phyloP scores from a whole-genome alignment of 2,113 vertebrate species.

The Lagopus leucura region DNA sequence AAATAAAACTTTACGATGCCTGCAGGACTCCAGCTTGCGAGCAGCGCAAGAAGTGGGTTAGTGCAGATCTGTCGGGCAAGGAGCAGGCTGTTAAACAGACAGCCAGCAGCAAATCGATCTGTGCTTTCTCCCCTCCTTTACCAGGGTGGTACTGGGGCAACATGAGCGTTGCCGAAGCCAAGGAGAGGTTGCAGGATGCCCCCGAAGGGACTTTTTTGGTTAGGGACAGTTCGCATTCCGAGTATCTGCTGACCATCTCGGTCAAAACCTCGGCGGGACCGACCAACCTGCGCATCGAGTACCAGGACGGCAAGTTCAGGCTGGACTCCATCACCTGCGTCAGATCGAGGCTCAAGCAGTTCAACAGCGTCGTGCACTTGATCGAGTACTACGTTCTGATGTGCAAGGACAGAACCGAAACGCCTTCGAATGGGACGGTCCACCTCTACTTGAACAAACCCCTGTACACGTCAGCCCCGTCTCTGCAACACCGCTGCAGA shows the following conservation, averaged over 20 bases:
- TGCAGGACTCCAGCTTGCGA: not conserved
- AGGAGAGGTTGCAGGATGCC: constrained; percentile 90
- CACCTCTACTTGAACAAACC: constrained; percentile 94
- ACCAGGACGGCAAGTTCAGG: constrained; percentile 93
- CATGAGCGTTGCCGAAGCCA: constrained; percentile 93
- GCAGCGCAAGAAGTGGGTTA: not conserved
- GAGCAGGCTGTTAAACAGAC: not conserved
- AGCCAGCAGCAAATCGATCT: not conserved
- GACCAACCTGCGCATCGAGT: constrained; percentile 95
- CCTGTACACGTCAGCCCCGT: constrained; percentile 83
- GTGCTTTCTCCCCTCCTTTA: constrained; percentile 49
- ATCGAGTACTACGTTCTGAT: constrained; percentile 94
- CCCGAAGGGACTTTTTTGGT: constrained; percentile 94
- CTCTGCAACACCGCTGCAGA: constrained; percentile 91
- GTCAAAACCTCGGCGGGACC: constrained; percentile 95
- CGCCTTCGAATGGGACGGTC: constrained; percentile 87
- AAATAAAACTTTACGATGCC: not conserved
- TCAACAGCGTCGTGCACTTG: constrained; percentile 94
- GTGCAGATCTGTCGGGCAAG: not conserved
- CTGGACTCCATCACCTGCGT: constrained; percentile 95
- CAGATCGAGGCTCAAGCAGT: constrained; percentile 91
- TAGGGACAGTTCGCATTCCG: constrained; percentile 92
- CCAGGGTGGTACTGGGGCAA: constrained; percentile 98
- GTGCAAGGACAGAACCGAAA: constrained; percentile 83
- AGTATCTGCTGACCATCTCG: constrained; percentile 95